Percentiles rank a stretch among this genome's conserved stretches.
phyloP scores from a whole-genome alignment of 2,888 invertebrate species.

The Helobdella robusta region DNA sequence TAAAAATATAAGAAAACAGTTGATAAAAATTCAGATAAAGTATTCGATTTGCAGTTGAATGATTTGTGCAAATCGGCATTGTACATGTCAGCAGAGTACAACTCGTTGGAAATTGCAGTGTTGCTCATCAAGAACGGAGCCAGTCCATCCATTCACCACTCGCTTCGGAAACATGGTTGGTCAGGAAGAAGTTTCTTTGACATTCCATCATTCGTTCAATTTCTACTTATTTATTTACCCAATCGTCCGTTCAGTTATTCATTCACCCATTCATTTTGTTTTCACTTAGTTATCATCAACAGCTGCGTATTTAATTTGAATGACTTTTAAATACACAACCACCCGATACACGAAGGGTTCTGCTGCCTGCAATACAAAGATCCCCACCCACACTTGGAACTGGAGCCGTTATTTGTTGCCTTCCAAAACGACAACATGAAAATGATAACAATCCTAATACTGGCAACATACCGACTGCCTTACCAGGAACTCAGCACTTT shows the following conservation, averaged over 20 bases:
- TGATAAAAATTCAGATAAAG: no score
- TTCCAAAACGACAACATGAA: conserved; percentile 43
- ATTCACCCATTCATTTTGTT: background rate
- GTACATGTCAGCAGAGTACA: conserved; percentile 40
- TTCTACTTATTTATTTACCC: background rate
- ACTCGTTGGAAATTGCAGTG: conserved; percentile 38
- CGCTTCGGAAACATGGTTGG: conserved; percentile 31
- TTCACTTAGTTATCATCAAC: background rate
- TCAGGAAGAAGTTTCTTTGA: background rate
- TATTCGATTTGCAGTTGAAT: conserved; percentile 43
- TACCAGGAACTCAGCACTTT: conserved; percentile 37
- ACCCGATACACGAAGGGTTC: conserved; percentile 32
- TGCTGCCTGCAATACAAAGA: conserved; percentile 44
- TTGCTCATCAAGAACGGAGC: conserved; percentile 42
- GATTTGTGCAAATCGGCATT: conserved; percentile 42
- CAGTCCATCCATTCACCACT: conserved; percentile 40
- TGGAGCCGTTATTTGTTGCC: conserved; percentile 45
- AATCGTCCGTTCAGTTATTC: background rate
- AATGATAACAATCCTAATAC: conserved; percentile 39
- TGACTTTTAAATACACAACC: background rate
- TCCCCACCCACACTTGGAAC: conserved; percentile 44
- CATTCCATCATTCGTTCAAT: background rate
- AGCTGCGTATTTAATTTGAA: background rate
- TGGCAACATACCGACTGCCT: conserved; percentile 40
- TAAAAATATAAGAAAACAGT: no score